These are phyloP conservation scores for Esox lucius DNA, from an alignment of 2,797 vertebrate species.

Conservation along the genomic window DNA sequence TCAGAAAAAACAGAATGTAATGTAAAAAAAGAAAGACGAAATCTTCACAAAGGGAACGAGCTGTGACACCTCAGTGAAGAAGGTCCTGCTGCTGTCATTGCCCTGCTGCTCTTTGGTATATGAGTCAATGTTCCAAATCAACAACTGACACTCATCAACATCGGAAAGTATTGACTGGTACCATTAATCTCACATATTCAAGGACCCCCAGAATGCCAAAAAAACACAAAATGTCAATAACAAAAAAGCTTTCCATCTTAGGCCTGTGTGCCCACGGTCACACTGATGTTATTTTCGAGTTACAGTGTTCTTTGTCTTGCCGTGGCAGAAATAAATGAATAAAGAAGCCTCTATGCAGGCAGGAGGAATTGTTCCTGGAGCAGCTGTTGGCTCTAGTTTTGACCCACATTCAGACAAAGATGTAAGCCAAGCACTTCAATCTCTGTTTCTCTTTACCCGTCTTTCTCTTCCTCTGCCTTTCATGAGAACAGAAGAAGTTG, in stretches of 20 bases:
- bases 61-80: not conserved
- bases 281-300: too few species aligned
- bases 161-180: not conserved
- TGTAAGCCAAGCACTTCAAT: not conserved
- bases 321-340: too few species aligned
- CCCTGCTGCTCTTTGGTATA: not conserved
- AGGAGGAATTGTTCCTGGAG: not conserved
- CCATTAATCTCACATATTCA: not conserved
- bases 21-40: not conserved
- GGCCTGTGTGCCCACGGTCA: not conserved
- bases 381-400: not conserved
- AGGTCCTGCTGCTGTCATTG: not conserved
- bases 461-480: slow-evolving; percentile 1
- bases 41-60: not conserved
- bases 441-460: not conserved
- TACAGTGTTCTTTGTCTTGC: too few species aligned
- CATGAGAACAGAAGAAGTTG: not conserved
- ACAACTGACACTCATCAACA: not conserved
- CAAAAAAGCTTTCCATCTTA: not conserved
- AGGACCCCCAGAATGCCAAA: not conserved
- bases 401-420: slow-evolving; percentile 1
- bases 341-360: not conserved
- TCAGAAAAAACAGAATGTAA: not conserved
- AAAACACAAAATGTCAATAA: not conserved
- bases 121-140: not conserved